These are phyloP conservation scores for Drosophila birchii DNA, from an alignment of 2,888 invertebrate genomes.

Conservation along the genomic window DNA sequence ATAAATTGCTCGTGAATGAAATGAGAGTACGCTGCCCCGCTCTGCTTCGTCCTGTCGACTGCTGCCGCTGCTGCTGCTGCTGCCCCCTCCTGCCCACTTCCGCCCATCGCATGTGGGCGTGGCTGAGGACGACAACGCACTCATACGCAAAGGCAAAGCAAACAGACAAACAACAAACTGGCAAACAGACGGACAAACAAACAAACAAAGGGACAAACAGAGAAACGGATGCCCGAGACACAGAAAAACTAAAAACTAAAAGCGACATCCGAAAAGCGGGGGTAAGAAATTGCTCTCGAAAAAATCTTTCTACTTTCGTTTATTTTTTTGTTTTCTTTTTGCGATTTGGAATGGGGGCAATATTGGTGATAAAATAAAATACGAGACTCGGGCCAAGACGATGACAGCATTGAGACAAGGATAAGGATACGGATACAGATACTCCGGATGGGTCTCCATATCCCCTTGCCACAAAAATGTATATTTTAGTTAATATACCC, in stretches of 20 bases:
- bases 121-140: slow-evolving; percentile 59
- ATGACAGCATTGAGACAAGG: slow-evolving; percentile 40
- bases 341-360: slow-evolving; percentile 36
- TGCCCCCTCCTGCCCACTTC: not conserved
- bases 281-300: slow-evolving; percentile 42
- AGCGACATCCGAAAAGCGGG: slow-evolving; percentile 56
- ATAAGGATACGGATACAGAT: slow-evolving; percentile 25
- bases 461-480: slow-evolving; percentile 21
- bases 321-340: not conserved
- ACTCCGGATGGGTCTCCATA: not conserved
- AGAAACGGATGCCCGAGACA: slow-evolving; percentile 73
- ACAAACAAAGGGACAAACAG: slow-evolving; percentile 56
- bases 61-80: not conserved
- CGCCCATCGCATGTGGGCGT: slow-evolving; percentile 33
- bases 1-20: slow-evolving; percentile 81
- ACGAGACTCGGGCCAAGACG: slow-evolving; percentile 61
- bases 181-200: slow-evolving; percentile 56
- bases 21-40: slow-evolving; percentile 74
- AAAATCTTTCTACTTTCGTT: slow-evolving; percentile 30
- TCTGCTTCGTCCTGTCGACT: slow-evolving; percentile 30
- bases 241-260: slow-evolving; percentile 69
- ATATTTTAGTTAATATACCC: slow-evolving; percentile 41
- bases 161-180: slow-evolving; percentile 55
- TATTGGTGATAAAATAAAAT: slow-evolving; percentile 80
- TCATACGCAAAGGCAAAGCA: slow-evolving; percentile 70